Percentiles rank a stretch among this genome's conserved stretches.
Evolutionary conservation across 2,113 vertebrate species (phyloP).

Genomic region (Oceanodroma tethys): DNA sequence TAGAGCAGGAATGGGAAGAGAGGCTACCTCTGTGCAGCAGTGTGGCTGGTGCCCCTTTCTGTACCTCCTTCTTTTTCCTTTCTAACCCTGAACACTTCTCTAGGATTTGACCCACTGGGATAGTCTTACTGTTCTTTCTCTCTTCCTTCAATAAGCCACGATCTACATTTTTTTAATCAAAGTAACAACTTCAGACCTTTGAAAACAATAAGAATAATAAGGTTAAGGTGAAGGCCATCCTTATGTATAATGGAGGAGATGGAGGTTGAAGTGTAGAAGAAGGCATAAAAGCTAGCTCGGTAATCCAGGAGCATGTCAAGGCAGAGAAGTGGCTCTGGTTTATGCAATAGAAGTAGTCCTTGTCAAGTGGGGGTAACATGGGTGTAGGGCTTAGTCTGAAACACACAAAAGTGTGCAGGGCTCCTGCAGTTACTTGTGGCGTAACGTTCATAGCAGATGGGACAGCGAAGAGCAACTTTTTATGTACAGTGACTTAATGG

Average conservation of each 20-base stretch:
- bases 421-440: not conserved
- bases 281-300: not conserved
- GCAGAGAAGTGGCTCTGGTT: not conserved
- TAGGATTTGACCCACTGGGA: not conserved
- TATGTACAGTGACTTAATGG: not conserved
- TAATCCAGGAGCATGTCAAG: not conserved
- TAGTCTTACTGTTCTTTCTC: not conserved
- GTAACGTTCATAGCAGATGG: not conserved
- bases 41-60: not conserved
- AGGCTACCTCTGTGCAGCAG: not conserved
- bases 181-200: not conserved
- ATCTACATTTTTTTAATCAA: not conserved
- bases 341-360: not conserved
- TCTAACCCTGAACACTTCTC: not conserved
- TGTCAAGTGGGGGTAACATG: rapidly evolving
- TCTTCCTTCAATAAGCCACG: rapidly evolving
- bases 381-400: not conserved
- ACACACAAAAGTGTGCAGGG: not conserved
- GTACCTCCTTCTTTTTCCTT: not conserved
- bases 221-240: not conserved
- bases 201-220: not conserved
- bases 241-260: not conserved
- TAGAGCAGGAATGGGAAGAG: not conserved
- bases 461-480: not conserved
- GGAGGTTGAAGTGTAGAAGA: not conserved